Base-by-base conservation (phyloP, 2,113 vertebrate species). In the Istiophorus platypterus region DNA sequence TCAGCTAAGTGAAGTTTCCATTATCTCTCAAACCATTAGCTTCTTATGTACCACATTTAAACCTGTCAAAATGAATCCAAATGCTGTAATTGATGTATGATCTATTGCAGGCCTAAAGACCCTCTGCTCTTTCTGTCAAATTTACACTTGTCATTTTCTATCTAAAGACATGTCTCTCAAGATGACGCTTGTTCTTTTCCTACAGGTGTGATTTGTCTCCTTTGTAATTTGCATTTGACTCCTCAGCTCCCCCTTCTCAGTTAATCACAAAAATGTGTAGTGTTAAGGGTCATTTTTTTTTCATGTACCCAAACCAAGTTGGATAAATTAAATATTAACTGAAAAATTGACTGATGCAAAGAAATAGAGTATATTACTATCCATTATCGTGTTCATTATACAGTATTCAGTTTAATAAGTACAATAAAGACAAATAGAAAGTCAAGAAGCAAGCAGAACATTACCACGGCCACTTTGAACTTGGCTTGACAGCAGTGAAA, bases 71-170 rank as follows among this genome's bases (percentile, higher is more conserved):
- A 80, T 85, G 88, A 89, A 95, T 95, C 83, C 73, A 76, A 80
- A 78, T 10, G 67, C 42, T 62, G 63, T 93, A 95, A 96, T 90
- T 95, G 95, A 95, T 73, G 82, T 27, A 65, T 85, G 86, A 92
- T 90, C 90, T 22, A 47, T 51, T 41, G 82, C 85, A 64, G 86
- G 85, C 89, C 75, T 51, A 10, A 72, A 80, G 84, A 92, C 80
- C 85, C 72, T 65, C 51, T 84, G 82, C 87, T 88, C 84, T 85
- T 85, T 90, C 82, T 86, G 78, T 88, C 78, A 90, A 92, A 95
- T 95, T 95, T 95, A 92, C 83, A 87, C 87, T 92, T 93, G 95
- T 94, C 95, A 94, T 91, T 88, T 92, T 91, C 85, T 84, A 95
- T 95, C 86, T 83, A 31, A 57, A 34, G 59, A 86, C 80, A 75